Evolutionary conservation across 2,113 vertebrate genomes (phyloP), one percentile per base, ranked within the genome.

Genomic region (Python bivittatus): DNA sequence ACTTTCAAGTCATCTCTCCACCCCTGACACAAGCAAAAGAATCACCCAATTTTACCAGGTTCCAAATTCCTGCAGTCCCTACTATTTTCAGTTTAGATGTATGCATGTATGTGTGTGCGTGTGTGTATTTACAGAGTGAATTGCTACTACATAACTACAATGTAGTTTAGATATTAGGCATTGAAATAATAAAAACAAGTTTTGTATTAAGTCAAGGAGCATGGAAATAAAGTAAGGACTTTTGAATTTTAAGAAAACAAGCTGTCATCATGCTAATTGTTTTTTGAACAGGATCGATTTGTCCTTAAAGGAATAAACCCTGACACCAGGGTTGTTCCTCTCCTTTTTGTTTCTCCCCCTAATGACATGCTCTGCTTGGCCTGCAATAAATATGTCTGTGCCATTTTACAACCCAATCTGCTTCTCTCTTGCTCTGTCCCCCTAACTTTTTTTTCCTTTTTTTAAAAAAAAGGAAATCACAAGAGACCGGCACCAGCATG

Each of bases 401-500:
- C 96, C 97, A 97, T 95, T 95, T 96, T 93, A 95, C 87, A 91
- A 93, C 11, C 92, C 91, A 93, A 91, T 92, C 93, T 58, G 94
- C 94, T 86, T 89, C 90, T 92, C 12, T 61, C 48, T n/a, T 23
- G 52, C 54, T 58, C 83, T 53, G 11, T 91, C 33, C 6, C 5
- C 79, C 23, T n/a, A n/a, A n/a, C n/a, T n/a, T n/a, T n/a, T n/a
- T n/a, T n/a, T n/a, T 6, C 38, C 23, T 9, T 29, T 52, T 42
- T 89, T 94, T 27, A 27, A 6, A 92, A 88, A 95, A 93, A 91
- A 95, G 85, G 13, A 93, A 97, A 96, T 96, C 95, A 89, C 89
- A 89, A 94, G 97, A 96, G 98, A 98, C 96, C 97, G 96, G 97
- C 97, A 98, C 97, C 98, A 98, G 98, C 93, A 95, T 92, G 96